These are phyloP conservation scores for Sebastes itinus DNA, from an alignment of 2,797 vertebrate species.

Conservation along the genomic window DNA sequence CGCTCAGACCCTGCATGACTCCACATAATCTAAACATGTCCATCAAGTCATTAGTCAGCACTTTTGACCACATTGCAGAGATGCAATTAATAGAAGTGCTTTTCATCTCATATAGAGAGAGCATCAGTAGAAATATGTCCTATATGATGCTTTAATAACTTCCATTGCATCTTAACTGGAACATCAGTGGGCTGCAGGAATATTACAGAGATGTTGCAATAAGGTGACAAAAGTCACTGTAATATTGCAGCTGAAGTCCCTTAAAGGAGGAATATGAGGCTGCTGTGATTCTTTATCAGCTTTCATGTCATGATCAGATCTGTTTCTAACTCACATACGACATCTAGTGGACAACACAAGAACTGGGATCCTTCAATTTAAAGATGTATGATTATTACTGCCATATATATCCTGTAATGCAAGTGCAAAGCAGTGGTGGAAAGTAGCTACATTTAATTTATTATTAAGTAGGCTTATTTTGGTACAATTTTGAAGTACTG, in stretches of 20 bases:
- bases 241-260: neutral
- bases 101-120: neutral
- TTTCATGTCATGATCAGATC: neutral
- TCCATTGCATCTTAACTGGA: neutral
- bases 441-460: neutral
- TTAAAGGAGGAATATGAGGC: neutral
- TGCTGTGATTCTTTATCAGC: neutral
- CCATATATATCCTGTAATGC: neutral
- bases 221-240: neutral
- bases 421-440: neutral
- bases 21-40: neutral
- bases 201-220: neutral
- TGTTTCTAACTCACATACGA: constrained; percentile 33
- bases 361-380: neutral
- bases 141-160: neutral
- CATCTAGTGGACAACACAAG: constrained; percentile 66
- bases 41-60: neutral
- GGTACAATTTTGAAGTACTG: neutral
- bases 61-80: neutral
- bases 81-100: neutral
- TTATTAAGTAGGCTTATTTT: neutral
- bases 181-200: neutral
- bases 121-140: neutral
- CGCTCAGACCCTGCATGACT: neutral
- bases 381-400: neutral